These are phyloP conservation scores for Drosophila carrolli DNA, from an alignment of 1,140 invertebrate genomes.

Conservation along the genomic window DNA sequence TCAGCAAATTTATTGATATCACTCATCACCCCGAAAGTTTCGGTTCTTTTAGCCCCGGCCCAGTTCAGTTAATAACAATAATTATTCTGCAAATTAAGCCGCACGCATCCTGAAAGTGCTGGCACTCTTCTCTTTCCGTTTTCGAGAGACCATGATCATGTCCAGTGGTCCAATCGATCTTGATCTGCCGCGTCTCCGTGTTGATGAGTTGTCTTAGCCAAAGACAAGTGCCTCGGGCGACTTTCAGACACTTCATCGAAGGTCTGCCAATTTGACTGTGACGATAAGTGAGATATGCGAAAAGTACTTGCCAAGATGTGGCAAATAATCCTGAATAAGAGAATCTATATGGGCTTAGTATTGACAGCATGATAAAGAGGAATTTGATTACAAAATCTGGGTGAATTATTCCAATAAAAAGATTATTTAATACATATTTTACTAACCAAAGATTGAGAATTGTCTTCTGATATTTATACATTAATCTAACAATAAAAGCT, in stretches of 20 bases:
- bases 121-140: background rate
- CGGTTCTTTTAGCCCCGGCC: background rate
- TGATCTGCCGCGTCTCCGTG: conserved; percentile 23
- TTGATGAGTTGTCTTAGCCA: conserved; percentile 25
- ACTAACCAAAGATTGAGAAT: too few relatives aligned
- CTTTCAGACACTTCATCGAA: conserved; percentile 1
- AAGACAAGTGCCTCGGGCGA: background rate
- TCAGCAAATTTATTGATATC: conserved; percentile 65
- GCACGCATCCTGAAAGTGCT: conserved; percentile 36
- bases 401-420: too few relatives aligned
- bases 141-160: background rate
- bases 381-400: too few relatives aligned
- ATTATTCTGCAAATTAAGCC: conserved; percentile 70
- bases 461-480: too few relatives aligned
- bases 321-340: background rate
- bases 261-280: conserved; percentile 6
- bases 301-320: background rate
- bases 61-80: conserved; percentile 67
- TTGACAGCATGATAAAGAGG: background rate
- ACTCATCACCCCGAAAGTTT: conserved; percentile 26
- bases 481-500: too few relatives aligned
- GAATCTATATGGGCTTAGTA: background rate
- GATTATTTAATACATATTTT: too few relatives aligned
- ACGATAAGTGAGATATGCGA: background rate
- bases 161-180: conserved; percentile 14